Conservation (phyloP, 2,797 vertebrate genomes). For the Eutrigla gurnardus region DNA sequence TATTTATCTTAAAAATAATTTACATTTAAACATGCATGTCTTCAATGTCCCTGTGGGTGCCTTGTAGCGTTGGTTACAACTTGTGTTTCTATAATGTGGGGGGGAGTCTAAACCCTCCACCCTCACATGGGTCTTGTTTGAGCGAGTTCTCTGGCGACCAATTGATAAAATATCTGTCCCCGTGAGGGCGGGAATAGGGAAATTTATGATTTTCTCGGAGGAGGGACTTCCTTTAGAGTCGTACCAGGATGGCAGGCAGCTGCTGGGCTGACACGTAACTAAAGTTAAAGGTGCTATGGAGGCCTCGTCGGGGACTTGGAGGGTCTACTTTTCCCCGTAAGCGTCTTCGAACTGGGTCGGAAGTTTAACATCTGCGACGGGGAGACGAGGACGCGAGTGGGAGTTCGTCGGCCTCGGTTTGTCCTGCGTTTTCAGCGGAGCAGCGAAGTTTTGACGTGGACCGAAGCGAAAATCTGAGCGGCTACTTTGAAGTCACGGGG, state of each 20-base stretch:
- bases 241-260: slow-evolving; percentile 70
- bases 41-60: background rate
- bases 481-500: slow-evolving; percentile 60
- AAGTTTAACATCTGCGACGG: background rate
- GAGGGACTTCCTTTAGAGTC: slow-evolving; percentile 83
- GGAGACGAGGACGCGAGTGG: background rate
- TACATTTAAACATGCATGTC: background rate
- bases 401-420: background rate
- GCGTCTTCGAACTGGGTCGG: background rate
- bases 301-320: slow-evolving; percentile 52
- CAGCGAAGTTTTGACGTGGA: slow-evolving; percentile 44
- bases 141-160: slow-evolving; percentile 66
- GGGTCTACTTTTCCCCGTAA: slow-evolving; percentile 3
- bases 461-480: slow-evolving; percentile 57
- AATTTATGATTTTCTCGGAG: slow-evolving; percentile 37
- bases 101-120: background rate
- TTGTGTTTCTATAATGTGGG: background rate
- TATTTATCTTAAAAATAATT: background rate
- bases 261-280: slow-evolving; percentile 86
- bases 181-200: slow-evolving; percentile 57
- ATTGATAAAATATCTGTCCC: slow-evolving; percentile 25
- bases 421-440: background rate
- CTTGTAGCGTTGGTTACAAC: background rate
- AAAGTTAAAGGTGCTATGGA: slow-evolving; percentile 77
- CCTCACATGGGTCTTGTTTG: slow-evolving; percentile 31